phyloP scores from a whole-genome alignment of 1,140 invertebrate species.

The Nasonia longicornis region DNA sequence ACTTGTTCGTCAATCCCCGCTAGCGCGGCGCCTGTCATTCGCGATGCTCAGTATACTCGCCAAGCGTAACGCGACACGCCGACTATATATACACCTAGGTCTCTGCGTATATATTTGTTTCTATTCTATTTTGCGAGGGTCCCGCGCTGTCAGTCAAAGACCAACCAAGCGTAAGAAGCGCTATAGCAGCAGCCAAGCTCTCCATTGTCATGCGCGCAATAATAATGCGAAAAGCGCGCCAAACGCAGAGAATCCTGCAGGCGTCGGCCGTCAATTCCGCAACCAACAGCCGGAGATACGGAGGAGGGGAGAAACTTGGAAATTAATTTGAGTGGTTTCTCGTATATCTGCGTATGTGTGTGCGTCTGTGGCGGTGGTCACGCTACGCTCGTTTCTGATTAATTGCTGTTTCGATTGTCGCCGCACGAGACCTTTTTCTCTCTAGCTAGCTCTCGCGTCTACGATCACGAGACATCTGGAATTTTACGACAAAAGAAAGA shows the following conservation, averaged over 20 bases:
- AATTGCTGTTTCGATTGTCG: slow-evolving; percentile 25
- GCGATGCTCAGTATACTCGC: not conserved
- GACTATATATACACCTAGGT: not conserved
- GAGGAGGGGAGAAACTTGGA: not conserved
- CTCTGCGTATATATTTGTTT: not conserved
- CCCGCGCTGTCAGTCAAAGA: slow-evolving; percentile 23
- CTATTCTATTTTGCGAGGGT: slow-evolving; percentile 17
- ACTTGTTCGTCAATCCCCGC: slow-evolving; percentile 29
- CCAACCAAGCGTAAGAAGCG: slow-evolving; percentile 36
- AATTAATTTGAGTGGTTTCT: slow-evolving; percentile 43
- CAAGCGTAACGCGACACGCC: slow-evolving; percentile 13
- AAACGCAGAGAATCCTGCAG: not conserved
- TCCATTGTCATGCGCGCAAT: slow-evolving; percentile 2
- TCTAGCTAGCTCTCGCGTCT: not conserved
- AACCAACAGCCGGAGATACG: not conserved
- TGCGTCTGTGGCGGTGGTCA: not conserved
- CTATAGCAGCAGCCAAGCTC: not conserved
- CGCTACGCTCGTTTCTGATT: slow-evolving; percentile 28
- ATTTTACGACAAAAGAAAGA: slow-evolving; percentile 36
- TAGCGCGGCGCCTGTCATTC: slow-evolving; percentile 16
- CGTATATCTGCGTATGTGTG: not conserved
- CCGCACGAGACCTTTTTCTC: not conserved
- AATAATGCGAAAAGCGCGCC: not conserved
- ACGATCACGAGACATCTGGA: slow-evolving; percentile 26
- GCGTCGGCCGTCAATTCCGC: slow-evolving; percentile 17